Evolutionary conservation across 2,113 vertebrate genomes (phyloP).

Genomic region (Amblyopsis rosae): DNA sequence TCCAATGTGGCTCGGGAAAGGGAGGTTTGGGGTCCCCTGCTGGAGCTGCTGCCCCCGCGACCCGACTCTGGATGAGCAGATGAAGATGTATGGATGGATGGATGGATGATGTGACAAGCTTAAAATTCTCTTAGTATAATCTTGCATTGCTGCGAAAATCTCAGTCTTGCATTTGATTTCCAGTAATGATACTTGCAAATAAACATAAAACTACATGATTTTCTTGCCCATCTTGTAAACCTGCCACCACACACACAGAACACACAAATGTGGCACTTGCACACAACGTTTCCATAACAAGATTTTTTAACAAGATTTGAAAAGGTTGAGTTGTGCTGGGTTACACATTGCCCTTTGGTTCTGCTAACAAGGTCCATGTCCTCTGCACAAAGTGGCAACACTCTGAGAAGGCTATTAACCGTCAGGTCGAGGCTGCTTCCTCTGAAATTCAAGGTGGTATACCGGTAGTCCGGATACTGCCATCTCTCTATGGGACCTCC

Average conservation of each 20-base stretch:
- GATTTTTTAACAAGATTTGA: constrained; percentile 25
- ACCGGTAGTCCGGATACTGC: constrained; percentile 3
- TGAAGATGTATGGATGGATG: no score
- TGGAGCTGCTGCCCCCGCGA: no score
- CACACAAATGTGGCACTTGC: not conserved
- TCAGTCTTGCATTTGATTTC: no score
- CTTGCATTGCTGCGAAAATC: no score
- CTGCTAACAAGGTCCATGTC: constrained; percentile 18
- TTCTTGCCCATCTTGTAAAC: not conserved
- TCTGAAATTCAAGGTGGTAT: not conserved
- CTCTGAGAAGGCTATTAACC: constrained; percentile 16
- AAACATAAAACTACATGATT: no score
- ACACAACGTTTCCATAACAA: constrained; percentile 3
- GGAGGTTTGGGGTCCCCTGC: no score
- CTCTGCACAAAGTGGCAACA: not conserved
- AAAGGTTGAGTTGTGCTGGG: constrained; percentile 16
- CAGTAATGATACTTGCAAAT: not conserved
- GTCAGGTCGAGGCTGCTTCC: not conserved
- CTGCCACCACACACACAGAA: not conserved
- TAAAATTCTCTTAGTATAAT: no score
- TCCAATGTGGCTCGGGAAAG: no score
- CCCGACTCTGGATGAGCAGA: no score
- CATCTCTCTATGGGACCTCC: not conserved
- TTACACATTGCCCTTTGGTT: constrained; percentile 23
- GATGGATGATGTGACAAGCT: no score